phyloP scores from a whole-genome alignment of 2,888 invertebrate species.

The Orchesellides sinensis region DNA sequence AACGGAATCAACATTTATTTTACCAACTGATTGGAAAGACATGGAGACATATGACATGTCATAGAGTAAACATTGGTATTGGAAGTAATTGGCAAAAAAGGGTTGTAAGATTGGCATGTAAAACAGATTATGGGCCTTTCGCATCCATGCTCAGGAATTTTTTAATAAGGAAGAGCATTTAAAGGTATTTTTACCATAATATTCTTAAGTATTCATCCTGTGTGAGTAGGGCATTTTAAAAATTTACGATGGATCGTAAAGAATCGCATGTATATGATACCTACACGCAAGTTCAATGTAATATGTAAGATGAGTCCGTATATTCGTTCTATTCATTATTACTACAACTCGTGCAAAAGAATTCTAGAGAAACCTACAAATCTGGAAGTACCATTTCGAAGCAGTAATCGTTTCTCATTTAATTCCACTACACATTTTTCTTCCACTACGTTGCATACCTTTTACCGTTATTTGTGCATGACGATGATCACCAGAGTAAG shows the following conservation, averaged over 20 bases:
- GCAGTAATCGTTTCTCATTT: no score
- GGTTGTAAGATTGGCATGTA: slow-evolving; percentile 36
- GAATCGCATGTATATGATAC: slow-evolving; percentile 7
- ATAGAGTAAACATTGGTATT: neutral
- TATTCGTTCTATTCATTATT: no score
- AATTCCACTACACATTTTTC: no score
- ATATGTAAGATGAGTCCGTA: neutral
- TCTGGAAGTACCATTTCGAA: no score
- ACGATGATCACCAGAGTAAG: slow-evolving; percentile 18
- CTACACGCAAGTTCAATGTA: neutral
- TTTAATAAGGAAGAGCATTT: slow-evolving; percentile 68
- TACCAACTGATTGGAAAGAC: slow-evolving; percentile 35
- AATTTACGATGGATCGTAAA: slow-evolving; percentile 51
- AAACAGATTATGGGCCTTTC: slow-evolving; percentile 57
- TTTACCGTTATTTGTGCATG: neutral
- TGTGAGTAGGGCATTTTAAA: neutral
- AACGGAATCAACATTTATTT: slow-evolving; percentile 39
- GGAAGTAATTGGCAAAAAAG: slow-evolving; percentile 53
- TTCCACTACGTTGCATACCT: neutral
- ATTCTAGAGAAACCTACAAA: slow-evolving; percentile 46
- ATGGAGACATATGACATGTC: slow-evolving; percentile 7
- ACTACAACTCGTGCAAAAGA: neutral
- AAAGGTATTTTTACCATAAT: neutral
- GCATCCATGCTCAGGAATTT: slow-evolving; percentile 60
- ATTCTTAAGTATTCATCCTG: neutral